Percentiles rank a stretch among this genome's conserved stretches.
These are phyloP conservation scores for Lordiphosa collinella DNA, from an alignment of 1,140 invertebrate genomes.

Conservation along the genomic window DNA sequence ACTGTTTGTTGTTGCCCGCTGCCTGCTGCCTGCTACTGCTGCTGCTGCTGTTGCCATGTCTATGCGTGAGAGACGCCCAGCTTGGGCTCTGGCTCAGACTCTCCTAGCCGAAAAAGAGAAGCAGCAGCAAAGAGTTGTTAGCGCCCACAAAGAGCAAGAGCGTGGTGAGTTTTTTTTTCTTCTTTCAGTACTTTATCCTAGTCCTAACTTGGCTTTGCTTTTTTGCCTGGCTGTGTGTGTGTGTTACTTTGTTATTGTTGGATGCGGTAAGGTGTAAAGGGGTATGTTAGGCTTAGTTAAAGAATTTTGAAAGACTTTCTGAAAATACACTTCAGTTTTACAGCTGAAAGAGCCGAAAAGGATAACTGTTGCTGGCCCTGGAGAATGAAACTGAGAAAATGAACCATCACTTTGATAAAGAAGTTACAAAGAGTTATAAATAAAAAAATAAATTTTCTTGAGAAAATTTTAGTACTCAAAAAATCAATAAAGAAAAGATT, in stretches of 20 bases:
- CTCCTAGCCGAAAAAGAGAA: slow-evolving; percentile 29
- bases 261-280: slow-evolving; percentile 4
- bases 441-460: too few species aligned
- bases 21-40: slow-evolving; percentile 29
- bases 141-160: slow-evolving; percentile 41
- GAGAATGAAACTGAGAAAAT: too few species aligned
- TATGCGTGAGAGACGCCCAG: slow-evolving; percentile 30
- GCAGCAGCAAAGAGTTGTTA: slow-evolving; percentile 51
- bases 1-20: slow-evolving; percentile 19
- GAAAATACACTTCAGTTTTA: too few species aligned
- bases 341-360: too few species aligned
- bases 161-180: slow-evolving; percentile 56
- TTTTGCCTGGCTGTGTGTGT: slow-evolving; percentile 3
- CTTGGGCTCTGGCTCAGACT: slow-evolving; percentile 10
- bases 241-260: slow-evolving; percentile 44
- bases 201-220: slow-evolving; percentile 1
- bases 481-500: too few species aligned
- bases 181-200: slow-evolving; percentile 1
- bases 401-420: too few species aligned
- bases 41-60: slow-evolving; percentile 53
- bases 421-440: too few species aligned
- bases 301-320: not conserved
- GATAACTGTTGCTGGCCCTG: too few species aligned
- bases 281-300: not conserved
- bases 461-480: too few species aligned